Conservation (phyloP, 2,888 invertebrate species). For the Apamea sordens region DNA sequence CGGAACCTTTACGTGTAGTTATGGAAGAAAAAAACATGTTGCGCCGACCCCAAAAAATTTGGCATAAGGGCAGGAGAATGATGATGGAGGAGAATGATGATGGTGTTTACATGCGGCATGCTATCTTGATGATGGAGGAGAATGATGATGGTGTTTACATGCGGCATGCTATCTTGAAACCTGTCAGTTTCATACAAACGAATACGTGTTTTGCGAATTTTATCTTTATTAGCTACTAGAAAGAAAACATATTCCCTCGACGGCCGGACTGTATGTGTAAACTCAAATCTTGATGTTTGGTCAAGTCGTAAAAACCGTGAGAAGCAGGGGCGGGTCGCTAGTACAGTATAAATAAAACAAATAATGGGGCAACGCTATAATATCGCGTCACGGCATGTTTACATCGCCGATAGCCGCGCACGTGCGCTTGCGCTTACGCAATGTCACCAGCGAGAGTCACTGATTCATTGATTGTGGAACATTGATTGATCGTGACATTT, state of each 20-base stretch:
- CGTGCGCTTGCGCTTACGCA: constrained; percentile 70
- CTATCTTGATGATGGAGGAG: too few species aligned
- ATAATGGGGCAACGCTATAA: constrained; percentile 29
- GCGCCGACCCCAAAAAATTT: not conserved
- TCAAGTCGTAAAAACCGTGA: not conserved
- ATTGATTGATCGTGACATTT: constrained; percentile 60
- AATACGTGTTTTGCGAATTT: not conserved
- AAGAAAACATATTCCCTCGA: not conserved
- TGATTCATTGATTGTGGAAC: constrained; percentile 66
- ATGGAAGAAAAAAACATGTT: not conserved
- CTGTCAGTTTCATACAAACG: not conserved
- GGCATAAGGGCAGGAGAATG: not conserved
- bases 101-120: not conserved
- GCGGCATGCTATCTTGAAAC: not conserved
- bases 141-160: not conserved
- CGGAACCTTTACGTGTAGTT: not conserved
- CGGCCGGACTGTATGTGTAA: not conserved
- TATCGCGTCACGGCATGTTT: constrained; percentile 57
- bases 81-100: not conserved
- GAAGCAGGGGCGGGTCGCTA: not conserved
- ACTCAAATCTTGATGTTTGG: not conserved
- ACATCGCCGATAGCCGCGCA: constrained; percentile 59
- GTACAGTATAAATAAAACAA: constrained; percentile 27
- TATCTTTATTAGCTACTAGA: not conserved
- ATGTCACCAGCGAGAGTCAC: constrained; percentile 50